phyloP scores from a whole-genome alignment of 2,888 invertebrate species.

The Macrophya alboannulata region DNA sequence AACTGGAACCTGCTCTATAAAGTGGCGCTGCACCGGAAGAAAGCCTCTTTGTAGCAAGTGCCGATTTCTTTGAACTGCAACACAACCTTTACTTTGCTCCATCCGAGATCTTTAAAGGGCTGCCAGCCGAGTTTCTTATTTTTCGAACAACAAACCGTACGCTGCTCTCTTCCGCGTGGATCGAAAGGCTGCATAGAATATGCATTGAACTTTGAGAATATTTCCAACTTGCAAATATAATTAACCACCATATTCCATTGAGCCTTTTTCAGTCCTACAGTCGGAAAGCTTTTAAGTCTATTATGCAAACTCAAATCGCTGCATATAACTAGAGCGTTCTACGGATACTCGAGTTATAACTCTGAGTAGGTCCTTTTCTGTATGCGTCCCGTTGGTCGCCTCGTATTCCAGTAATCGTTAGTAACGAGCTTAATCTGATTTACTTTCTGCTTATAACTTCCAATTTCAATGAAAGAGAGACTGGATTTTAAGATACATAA shows the following conservation, averaged over 20 bases:
- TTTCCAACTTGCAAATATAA: conserved; percentile 45
- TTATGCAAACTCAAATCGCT: conserved; percentile 45
- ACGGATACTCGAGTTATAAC: conserved; percentile 10
- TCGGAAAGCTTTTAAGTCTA: conserved; percentile 46
- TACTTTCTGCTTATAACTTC: conserved; percentile 24
- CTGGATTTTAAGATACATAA: not conserved
- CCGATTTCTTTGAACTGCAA: conserved; percentile 53
- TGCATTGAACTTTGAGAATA: conserved; percentile 19
- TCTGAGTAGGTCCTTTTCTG: not conserved
- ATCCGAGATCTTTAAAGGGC: conserved; percentile 42
- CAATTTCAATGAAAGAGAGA: not conserved
- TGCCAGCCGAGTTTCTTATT: not conserved
- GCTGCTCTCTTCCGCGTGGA: conserved; percentile 38
- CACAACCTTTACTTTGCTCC: conserved; percentile 18
- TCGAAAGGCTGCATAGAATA: conserved; percentile 21
- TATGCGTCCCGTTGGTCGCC: not conserved
- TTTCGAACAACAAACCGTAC: conserved; percentile 18
- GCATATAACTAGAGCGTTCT: conserved; percentile 39
- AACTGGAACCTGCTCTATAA: conserved; percentile 43
- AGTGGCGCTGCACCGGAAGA: conserved; percentile 61
- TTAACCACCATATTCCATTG: conserved; percentile 18
- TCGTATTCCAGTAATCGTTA: conserved; percentile 10
- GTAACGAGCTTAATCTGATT: conserved; percentile 44
- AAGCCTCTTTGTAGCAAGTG: conserved; percentile 63
- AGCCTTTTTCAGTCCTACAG: conserved; percentile 29